Evolutionary conservation across 2,113 vertebrate species (phyloP).

Genomic region (Lepus europaeus): DNA sequence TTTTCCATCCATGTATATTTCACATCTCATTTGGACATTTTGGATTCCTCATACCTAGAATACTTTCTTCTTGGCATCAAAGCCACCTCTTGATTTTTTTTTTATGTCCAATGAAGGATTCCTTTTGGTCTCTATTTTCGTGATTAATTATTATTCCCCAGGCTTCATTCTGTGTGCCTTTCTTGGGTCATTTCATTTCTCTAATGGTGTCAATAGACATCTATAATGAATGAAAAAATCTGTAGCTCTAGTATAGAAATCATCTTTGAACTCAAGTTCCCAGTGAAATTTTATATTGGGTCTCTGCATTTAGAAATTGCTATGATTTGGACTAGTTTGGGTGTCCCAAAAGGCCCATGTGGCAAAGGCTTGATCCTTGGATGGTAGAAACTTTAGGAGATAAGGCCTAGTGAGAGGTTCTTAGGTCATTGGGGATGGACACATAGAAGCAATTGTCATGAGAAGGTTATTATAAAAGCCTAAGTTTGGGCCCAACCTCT

Average conservation of each 20-base stretch:
- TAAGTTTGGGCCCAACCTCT: too few species aligned
- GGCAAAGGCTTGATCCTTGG: too few species aligned
- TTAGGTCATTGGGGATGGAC: too few species aligned
- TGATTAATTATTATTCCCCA: not conserved
- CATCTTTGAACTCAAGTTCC: not conserved
- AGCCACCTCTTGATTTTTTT: not conserved
- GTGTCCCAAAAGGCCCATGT: too few species aligned
- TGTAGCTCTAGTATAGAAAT: not conserved
- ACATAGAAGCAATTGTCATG: too few species aligned
- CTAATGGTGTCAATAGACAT: not conserved
- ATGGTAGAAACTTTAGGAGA: too few species aligned
- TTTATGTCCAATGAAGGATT: not conserved
- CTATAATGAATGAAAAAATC: not conserved
- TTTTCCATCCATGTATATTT: not conserved
- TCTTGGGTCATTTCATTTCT: not conserved
- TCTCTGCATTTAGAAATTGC: not conserved
- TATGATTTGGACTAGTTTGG: too few species aligned
- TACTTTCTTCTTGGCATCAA: not conserved
- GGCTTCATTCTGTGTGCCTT: not conserved
- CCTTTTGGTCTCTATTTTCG: not conserved
- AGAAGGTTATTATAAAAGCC: too few species aligned
- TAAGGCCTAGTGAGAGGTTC: too few species aligned
- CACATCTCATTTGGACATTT: not conserved
- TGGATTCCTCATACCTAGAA: not conserved
- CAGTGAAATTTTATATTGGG: not conserved